These are phyloP conservation scores for Orthonychiurus folsomi DNA, from an alignment of 2,888 invertebrate species.

Conservation along the genomic window DNA sequence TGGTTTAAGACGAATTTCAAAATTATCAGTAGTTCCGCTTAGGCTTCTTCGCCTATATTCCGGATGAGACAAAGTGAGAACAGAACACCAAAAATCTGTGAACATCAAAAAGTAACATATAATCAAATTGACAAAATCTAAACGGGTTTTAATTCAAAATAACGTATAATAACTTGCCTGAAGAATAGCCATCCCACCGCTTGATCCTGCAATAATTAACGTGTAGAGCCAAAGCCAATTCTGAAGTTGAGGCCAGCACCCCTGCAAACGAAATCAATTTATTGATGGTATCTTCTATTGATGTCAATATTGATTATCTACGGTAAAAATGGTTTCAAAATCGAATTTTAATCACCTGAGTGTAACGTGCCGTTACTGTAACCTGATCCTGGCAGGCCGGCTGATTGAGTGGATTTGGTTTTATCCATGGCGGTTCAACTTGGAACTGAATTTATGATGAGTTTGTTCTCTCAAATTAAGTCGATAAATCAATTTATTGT, in stretches of 20 bases:
- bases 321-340: no score
- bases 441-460: no score
- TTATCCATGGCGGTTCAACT: constrained; percentile 40
- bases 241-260: constrained; percentile 3
- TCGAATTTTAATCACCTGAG: neutral
- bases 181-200: constrained; percentile 9
- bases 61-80: constrained; percentile 12
- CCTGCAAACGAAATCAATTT: constrained; percentile 3
- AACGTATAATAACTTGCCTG: neutral
- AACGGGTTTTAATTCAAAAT: no score
- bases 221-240: neutral
- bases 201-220: constrained; percentile 6
- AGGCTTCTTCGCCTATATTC: constrained; percentile 10
- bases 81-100: constrained; percentile 8
- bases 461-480: no score
- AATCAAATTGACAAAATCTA: neutral
- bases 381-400: constrained; percentile 40
- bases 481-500: no score
- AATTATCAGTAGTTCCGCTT: no score
- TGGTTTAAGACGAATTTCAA: no score
- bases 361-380: neutral
- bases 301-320: no score
- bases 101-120: neutral
- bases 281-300: neutral
- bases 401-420: constrained; percentile 40